phyloP scores from a whole-genome alignment of 2,113 vertebrate genomes.

The Solenodon paradoxus region DNA sequence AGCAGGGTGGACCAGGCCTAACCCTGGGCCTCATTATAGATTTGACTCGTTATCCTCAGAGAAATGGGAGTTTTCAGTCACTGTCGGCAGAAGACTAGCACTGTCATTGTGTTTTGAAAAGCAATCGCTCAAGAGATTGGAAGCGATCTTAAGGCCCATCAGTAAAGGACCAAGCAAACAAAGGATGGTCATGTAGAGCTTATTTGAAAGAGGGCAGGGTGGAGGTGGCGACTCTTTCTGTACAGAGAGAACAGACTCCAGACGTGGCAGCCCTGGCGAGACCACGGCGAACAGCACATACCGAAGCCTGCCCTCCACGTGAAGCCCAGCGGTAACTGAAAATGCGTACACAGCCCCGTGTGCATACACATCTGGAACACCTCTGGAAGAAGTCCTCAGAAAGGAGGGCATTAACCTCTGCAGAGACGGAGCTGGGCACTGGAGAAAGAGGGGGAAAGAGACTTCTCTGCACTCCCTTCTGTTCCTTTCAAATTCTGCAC shows the following conservation, averaged over 20 bases:
- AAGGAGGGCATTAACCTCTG: neutral
- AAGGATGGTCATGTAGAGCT: neutral
- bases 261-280: no score
- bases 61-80: neutral
- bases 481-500: neutral
- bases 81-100: fast-evolving
- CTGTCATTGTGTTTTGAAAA: neutral
- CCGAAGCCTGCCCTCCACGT: fast-evolving
- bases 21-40: neutral
- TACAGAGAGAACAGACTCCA: no score
- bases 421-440: neutral
- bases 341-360: no score
- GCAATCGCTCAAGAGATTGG: neutral
- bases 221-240: neutral
- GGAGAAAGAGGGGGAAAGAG: neutral
- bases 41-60: neutral
- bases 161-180: neutral
- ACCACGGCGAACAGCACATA: neutral
- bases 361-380: no score
- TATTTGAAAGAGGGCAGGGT: neutral
- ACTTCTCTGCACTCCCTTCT: neutral
- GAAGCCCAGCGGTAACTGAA: neutral
- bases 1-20: neutral
- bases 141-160: neutral
- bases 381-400: neutral